phyloP scores from a whole-genome alignment of 1,140 invertebrate genomes.

The Tetraneura akinire region DNA sequence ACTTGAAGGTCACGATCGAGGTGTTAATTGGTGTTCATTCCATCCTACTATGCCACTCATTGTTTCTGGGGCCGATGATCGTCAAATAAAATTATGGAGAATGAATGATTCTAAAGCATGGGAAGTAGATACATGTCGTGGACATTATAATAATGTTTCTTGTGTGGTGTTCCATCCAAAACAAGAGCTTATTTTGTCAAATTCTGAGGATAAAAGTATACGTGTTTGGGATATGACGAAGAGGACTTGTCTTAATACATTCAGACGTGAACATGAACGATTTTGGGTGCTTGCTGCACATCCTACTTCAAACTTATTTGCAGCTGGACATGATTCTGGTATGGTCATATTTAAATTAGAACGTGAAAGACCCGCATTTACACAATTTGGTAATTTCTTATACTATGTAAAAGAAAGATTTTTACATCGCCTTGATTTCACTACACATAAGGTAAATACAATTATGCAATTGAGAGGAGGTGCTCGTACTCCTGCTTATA shows the following conservation, averaged over 20 bases:
- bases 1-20: conserved; percentile 93
- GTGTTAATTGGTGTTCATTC: conserved; percentile 98
- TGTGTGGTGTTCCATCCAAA: conserved; percentile 96
- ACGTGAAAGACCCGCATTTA: conserved; percentile 93
- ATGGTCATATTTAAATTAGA: conserved; percentile 86
- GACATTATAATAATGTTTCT: conserved; percentile 99
- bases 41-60: conserved; percentile 94
- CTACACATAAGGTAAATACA: conserved; percentile 86
- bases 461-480: conserved; percentile 88
- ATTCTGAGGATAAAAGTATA: conserved; percentile 98
- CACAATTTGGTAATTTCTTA: conserved; percentile 88
- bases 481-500: conserved; percentile 60
- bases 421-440: conserved; percentile 90
- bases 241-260: conserved; percentile 93
- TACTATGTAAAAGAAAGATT: conserved; percentile 96
- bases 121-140: conserved; percentile 98
- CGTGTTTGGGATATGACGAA: conserved; percentile 99
- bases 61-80: conserved; percentile 96
- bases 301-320: conserved; percentile 82
- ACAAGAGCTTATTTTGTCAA: conserved; percentile 95
- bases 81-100: conserved; percentile 96
- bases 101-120: conserved; percentile 99
- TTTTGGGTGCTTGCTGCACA: conserved; percentile 88
- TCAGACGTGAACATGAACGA: conserved; percentile 91
- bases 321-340: conserved; percentile 94